Base-by-base conservation (phyloP, 2,797 vertebrate genomes). In the Bothrops alternatus region DNA sequence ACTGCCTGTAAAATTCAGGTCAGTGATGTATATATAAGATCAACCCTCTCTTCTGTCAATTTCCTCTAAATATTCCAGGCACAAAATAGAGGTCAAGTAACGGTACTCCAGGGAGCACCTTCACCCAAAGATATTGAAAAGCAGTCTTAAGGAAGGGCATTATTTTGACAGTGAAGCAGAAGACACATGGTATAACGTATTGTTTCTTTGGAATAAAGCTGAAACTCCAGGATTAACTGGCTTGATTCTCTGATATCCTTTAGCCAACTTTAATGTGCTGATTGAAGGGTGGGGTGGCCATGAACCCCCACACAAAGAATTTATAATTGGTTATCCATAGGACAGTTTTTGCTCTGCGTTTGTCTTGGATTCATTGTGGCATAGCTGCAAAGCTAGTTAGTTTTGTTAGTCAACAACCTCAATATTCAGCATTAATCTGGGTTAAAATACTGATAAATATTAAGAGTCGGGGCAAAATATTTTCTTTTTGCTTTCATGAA, bases 81-180 rank as follows among this genome's bases (percentile, higher is more conserved):
- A 88, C 63, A 57, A 32, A 87, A 20, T 37, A 26, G 32, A 87
- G 96, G 93, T 96, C 95, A 96, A 90, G 90, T 63, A 18, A 55
- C 94, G 91, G 94, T 95, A 95, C 87, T 92, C 91, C 94, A 1
- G 94, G 91, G 86, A 89, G 91, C 78, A 92, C 94, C 91, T 94
- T 90, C 91, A 92, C 92, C 95, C 69, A 96, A 96, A 95, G 95
- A 96, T 95, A 95, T 94, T 94, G 95, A 94, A 93, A 96, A 94
- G 92, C 90, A 32, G 37, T 55, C 57, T 60, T 37, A 13, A 57
- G 23, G 56, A 47, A 37, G 91, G 56, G 32, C n/a, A 12, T 55
- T 18, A 26, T 87, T 89, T 57, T 89, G 87, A 14, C 7, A 87
- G 47, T 14, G 2, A 55, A 65, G 47, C 47, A 55, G 11, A 82